Conservation (phyloP, 2,113 vertebrate species). For the Prinia subflava region DNA sequence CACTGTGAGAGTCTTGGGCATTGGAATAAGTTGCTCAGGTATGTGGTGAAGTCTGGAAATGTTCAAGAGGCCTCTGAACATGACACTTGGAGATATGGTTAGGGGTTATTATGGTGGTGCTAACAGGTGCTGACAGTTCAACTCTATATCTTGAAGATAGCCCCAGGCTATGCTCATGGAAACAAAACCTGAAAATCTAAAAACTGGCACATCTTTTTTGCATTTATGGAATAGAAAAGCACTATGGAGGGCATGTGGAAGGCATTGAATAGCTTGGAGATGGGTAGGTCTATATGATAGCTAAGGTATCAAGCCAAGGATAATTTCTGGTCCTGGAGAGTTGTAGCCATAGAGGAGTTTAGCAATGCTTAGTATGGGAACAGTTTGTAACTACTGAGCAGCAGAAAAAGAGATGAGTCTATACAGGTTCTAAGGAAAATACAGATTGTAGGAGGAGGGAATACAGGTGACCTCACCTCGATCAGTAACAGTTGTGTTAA, state of each 20-base stretch:
- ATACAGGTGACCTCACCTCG: background rate
- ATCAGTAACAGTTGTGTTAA: background rate
- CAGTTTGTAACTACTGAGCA: background rate
- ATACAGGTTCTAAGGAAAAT: background rate
- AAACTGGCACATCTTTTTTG: background rate
- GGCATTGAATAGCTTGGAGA: background rate
- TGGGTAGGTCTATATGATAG: background rate
- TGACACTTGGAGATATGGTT: background rate
- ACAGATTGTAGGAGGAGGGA: background rate
- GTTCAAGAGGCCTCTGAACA: background rate
- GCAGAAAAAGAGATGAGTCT: background rate
- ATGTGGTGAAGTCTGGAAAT: background rate
- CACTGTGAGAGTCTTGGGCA: background rate
- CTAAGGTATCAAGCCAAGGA: background rate
- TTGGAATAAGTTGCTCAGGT: background rate
- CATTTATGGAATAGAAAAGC: background rate
- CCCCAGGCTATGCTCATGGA: background rate
- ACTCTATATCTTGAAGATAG: background rate
- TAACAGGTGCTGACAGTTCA: background rate
- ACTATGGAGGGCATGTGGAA: background rate
- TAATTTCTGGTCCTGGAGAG: background rate
- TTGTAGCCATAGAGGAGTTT: background rate
- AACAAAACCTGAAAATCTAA: background rate
- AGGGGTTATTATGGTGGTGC: background rate
- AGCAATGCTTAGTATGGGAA: background rate